Conservation (phyloP, 2,888 invertebrate species). For the Epicampocera succincta region DNA sequence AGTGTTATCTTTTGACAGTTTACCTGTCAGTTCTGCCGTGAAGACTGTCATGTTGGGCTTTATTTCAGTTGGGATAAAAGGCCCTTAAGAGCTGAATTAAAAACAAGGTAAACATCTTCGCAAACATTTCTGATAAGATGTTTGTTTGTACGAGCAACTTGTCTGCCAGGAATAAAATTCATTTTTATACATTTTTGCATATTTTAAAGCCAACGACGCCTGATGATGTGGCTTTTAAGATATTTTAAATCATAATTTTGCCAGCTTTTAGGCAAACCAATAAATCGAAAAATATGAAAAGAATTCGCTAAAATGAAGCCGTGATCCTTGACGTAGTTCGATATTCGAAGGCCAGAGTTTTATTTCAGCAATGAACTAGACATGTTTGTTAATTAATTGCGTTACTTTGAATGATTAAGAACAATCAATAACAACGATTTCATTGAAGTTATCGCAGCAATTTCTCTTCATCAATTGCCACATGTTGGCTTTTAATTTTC, state of each 20-base stretch:
- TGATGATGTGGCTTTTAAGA: not conserved
- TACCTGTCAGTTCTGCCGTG: conserved; percentile 47
- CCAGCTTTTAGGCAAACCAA: too few species aligned
- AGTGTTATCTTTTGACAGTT: conserved; percentile 57
- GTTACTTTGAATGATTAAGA: conserved; percentile 20
- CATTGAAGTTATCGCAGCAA: conserved; percentile 11
- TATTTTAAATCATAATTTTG: too few species aligned
- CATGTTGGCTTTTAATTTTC: conserved; percentile 23
- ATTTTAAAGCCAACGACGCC: not conserved
- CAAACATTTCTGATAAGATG: conserved; percentile 16
- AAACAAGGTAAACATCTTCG: conserved; percentile 41
- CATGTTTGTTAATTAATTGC: conserved; percentile 17
- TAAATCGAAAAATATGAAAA: too few species aligned
- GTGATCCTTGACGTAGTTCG: not conserved
- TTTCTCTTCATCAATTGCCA: conserved; percentile 55
- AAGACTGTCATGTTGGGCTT: conserved; percentile 37
- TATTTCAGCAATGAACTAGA: not conserved
- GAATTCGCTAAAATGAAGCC: too few species aligned
- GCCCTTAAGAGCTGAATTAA: conserved; percentile 11
- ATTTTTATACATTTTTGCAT: not conserved
- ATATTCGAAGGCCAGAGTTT: not conserved
- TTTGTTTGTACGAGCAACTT: not conserved
- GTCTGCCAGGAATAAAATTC: conserved; percentile 4
- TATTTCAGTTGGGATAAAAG: conserved; percentile 12
- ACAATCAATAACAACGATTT: conserved; percentile 29